Evolutionary conservation across 2,113 vertebrate species (phyloP), one percentile per base, ranked within the genome.

Genomic region (Columba janthina): DNA sequence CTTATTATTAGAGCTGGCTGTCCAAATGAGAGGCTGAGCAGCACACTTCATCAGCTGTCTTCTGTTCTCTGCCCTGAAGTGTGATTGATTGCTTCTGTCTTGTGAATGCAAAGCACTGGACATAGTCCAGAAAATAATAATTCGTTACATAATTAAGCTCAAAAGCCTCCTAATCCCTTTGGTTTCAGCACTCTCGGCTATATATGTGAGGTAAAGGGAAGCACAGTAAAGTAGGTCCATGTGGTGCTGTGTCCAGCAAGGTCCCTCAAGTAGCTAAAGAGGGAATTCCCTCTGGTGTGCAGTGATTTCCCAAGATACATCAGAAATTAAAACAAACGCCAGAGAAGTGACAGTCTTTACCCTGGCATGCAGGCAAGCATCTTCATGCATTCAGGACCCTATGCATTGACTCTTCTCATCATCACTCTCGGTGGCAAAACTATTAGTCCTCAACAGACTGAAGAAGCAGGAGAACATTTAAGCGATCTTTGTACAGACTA

Each of bases 281-380:
- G 21, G 75, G 38, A 83, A 46, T 40, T 76, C 20, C 38, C 36
- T 0, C 48, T n/a, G 15, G 3, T 31, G 32, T 14, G 62, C 53
- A 28, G 32, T 0, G 10, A 65, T 42, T 10, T 22, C 46, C 36
- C 22, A 3, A 17, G 28, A 28, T 0, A 0, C 1, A 3, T 20
- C 48, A 54, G 64, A 46, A 5, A 1, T 3, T 7, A 38, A 65
- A 75, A 90, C 11, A 9, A 75, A 90, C 11, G 8, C 6, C 12
- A 10, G 62, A 16, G 17, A 70, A 25, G 11, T 3, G 4, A 29
- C 1, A 16, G 12, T 1, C 7, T 53, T 65, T 5, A 9, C 6
- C 31, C 38, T 60, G 54, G 7, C 44, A 24, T 50, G 48, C 48
- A 50, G 48, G 48, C 5, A 50, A 50, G 48, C 48, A 50, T 54